Base-by-base conservation (phyloP, 1,140 invertebrate genomes). In the Elymnias hypermnestra region DNA sequence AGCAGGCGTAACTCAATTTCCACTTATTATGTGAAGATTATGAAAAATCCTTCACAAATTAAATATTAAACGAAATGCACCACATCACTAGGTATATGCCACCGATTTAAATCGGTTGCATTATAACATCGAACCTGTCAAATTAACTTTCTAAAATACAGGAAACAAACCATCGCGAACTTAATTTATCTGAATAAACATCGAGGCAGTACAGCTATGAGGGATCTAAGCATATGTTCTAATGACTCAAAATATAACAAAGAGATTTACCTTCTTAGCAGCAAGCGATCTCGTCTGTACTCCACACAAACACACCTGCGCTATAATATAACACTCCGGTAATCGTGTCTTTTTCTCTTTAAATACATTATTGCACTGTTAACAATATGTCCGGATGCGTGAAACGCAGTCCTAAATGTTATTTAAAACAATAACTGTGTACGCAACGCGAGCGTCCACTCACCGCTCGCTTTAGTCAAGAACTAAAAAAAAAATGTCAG, bases 351-450 rank as follows among this genome's bases (percentile, higher is more conserved):
- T 84, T 78, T 84, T 78, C 81, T 78, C 69, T 79, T 82, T 64
- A 76, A 74, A 84, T 79, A 75, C 81, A 84, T 84, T 82, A 81
- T 82, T 84, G 78, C 73, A 82, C 77, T 72, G 55, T 74, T 62
- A 63, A 72, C 53, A 65, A 53, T 41, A 61, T 62, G 67, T 73
- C 53, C 54, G 68, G 69, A 81, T 67, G 63, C 64, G 65, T 47
- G 29, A 60, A 75, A 77, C 56, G 70, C 71, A 53, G 67, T 74
- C 77, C 66, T 76, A 71, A 69, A 44, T 58, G 17, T 44, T 44
- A 52, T 62, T 66, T 57, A 50, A 52, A 63, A 57, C 41, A 63
- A 57, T 59, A 23, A 44, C 47, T 51, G 25, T 65, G 50, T 28
- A 44, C 41, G 44, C 38, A 57, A 60, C 58, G 62, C 67, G 62